Evolutionary conservation across 2,113 vertebrate genomes (phyloP), one percentile per base, ranked within the genome.

Genomic region (Octodon degus): DNA sequence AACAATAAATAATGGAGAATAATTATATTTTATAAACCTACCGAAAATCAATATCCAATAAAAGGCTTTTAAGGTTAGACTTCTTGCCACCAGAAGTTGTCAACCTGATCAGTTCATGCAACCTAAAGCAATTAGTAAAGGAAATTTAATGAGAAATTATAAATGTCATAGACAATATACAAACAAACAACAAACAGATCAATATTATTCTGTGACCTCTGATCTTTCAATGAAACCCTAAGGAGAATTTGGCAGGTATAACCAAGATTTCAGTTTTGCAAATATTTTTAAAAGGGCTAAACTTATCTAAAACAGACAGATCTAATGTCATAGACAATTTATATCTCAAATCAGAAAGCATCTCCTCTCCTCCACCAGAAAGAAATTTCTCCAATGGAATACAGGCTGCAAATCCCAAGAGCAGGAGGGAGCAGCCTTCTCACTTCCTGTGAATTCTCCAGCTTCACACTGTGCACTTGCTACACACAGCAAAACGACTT

Each of bases 11-110:
- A 82, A 93, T 34, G 13, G 91, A 91, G 37, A 88, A 94, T 79
- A 95, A 87, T 81, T 70, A 37, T 47, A 92, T 47, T 83, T 87
- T 86, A 40, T 90, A 97, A 98, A 97, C 97, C 76, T 93, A 99
- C 99, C 99, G 99, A 98, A 99, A 99, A 98, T 99, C 99, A 96
- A 99, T 99, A 98, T 99, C 99, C 97, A 99, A 97, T 96, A 99
- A 98, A 84, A 99, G 99, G 97, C 99, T 99, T 98, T 98, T 99
- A 96, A 99, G 96, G 1, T 91, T 86, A 40, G 97, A 94, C 37
- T 98, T 93, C 34, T 98, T 96, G 55, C 98, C 97, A 93, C 98
- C 98, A 83, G 98, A 96, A 89, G 98, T 98, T 89, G 98, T 98
- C 82, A 98, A 92, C 90, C 98, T 99, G 97, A 99, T 99, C 98